A percentile compares a stretch with the other conserved stretches of the same genome.
These are phyloP conservation scores for Notoglanidium macrostoma DNA, from an alignment of 2,797 vertebrate species.

Conservation along the genomic window DNA sequence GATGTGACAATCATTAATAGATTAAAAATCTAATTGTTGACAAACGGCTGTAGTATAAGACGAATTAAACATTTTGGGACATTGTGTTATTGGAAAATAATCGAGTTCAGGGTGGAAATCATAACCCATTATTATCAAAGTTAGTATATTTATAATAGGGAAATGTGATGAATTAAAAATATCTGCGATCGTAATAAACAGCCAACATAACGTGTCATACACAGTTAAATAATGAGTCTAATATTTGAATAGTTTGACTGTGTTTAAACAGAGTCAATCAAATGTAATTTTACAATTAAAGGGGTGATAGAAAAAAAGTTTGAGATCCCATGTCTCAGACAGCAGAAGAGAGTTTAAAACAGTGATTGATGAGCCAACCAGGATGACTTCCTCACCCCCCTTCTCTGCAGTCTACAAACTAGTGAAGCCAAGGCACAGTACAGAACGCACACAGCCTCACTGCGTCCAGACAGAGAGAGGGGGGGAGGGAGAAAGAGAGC, in stretches of 20 bases:
- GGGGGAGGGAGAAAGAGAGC: conserved; percentile 26
- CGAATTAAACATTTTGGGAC: not conserved
- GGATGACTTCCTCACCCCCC: not conserved
- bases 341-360: conserved; percentile 35
- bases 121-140: not conserved
- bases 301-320: not conserved
- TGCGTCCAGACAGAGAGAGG: conserved; percentile 40
- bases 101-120: not conserved
- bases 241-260: not conserved
- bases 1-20: not conserved
- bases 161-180: not conserved
- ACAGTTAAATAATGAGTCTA: not conserved
- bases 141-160: not conserved
- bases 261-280: not conserved
- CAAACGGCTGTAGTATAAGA: not conserved
- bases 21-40: not conserved
- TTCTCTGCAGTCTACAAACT: conserved; percentile 37
- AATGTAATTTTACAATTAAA: not conserved
- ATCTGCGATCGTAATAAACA: not conserved
- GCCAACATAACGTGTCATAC: no score
- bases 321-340: not conserved
- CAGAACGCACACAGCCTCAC: conserved; percentile 41
- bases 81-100: not conserved
- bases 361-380: conserved; percentile 21
- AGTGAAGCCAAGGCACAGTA: conserved; percentile 39